A percentile compares a stretch with the other conserved stretches of the same genome.
phyloP scores from a whole-genome alignment of 2,113 vertebrate species.

The Hemichromis elongatus region DNA sequence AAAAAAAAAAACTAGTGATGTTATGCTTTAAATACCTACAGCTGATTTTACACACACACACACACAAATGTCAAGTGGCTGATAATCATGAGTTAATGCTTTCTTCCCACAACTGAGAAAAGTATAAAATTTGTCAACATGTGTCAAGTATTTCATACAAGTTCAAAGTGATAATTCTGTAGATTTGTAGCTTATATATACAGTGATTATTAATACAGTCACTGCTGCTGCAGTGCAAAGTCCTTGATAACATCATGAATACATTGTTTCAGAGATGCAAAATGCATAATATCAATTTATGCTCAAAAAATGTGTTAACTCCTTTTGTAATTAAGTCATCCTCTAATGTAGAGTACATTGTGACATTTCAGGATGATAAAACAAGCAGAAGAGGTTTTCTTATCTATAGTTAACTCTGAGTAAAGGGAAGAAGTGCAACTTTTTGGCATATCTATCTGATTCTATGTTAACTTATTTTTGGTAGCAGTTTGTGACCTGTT shows the following conservation, averaged over 20 bases:
- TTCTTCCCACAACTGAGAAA: neutral
- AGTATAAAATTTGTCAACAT: neutral
- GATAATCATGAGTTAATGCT: neutral
- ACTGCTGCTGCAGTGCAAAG: neutral
- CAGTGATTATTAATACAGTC: neutral
- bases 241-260: neutral
- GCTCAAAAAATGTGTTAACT: neutral
- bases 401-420: conserved; percentile 4
- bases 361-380: neutral
- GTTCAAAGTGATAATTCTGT: neutral
- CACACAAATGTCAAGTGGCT: neutral
- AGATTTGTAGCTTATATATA: neutral
- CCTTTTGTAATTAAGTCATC: neutral
- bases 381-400: neutral
- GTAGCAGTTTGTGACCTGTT: conserved; percentile 9
- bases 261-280: neutral
- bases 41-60: neutral
- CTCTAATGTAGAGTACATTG: neutral
- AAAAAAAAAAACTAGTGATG: too few relatives aligned
- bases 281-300: neutral
- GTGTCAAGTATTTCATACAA: neutral
- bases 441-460: conserved; percentile 4
- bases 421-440: neutral
- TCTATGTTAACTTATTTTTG: conserved; percentile 24
- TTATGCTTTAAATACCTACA: neutral